A percentile compares a stretch with the other conserved stretches of the same genome.
phyloP scores from a whole-genome alignment of 2,888 invertebrate species.

The Clitarchus hookeri region DNA sequence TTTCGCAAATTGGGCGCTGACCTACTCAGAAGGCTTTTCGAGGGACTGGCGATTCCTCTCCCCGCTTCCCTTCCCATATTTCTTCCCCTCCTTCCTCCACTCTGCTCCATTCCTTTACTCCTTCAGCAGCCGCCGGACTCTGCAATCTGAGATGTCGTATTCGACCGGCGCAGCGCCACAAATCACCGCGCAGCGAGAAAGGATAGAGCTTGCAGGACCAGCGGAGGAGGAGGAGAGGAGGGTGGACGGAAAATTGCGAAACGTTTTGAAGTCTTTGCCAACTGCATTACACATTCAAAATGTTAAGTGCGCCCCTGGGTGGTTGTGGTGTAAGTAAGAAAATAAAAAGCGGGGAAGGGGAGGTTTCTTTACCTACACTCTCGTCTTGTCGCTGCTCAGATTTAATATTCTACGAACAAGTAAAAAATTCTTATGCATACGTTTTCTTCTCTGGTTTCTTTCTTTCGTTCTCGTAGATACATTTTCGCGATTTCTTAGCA shows the following conservation, averaged over 20 bases:
- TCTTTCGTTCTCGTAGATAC: not conserved
- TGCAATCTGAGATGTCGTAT: not conserved
- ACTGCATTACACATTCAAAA: conserved; percentile 14
- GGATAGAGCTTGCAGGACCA: not conserved
- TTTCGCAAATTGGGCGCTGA: conserved; percentile 11
- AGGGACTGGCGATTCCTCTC: not conserved
- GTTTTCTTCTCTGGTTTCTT: not conserved
- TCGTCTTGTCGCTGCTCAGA: not conserved
- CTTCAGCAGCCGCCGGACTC: not conserved
- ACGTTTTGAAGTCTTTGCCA: conserved; percentile 7
- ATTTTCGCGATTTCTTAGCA: not conserved
- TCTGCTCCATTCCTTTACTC: not conserved
- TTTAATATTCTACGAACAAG: conserved; percentile 7
- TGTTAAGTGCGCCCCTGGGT: conserved; percentile 6
- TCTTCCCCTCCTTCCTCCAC: conserved; percentile 20
- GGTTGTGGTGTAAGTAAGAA: not conserved
- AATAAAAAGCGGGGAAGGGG: not conserved
- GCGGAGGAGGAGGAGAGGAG: not conserved
- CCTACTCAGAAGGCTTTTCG: not conserved
- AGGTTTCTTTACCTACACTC: not conserved
- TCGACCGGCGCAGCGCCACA: not conserved
- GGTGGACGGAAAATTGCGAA: not conserved
- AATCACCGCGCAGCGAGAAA: conserved; percentile 8
- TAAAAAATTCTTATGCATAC: not conserved
- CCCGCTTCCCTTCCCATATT: not conserved